phyloP scores from a whole-genome alignment of 1,140 invertebrate species.

The Drosophila eugracilis region DNA sequence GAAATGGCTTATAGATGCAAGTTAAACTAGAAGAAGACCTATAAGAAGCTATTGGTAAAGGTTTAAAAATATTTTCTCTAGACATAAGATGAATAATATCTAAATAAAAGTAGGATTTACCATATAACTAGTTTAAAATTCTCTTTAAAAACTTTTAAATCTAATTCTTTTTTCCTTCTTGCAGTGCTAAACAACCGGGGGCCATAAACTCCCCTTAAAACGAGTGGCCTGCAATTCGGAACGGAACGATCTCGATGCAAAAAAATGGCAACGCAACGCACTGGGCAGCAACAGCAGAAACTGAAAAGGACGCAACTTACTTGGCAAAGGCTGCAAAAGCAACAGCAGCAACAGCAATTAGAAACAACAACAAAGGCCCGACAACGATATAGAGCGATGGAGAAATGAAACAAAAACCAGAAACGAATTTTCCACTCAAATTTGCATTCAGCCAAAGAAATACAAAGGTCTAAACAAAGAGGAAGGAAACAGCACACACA shows the following conservation, averaged over 20 bases:
- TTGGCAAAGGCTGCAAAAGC: constrained; percentile 26
- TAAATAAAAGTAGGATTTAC: too few relatives aligned
- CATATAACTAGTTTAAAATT: too few relatives aligned
- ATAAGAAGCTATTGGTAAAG: too few relatives aligned
- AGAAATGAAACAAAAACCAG: constrained; percentile 65
- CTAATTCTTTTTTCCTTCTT: not conserved
- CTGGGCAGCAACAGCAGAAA: constrained; percentile 19
- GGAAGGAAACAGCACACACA: constrained; percentile 33
- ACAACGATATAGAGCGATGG: constrained; percentile 52
- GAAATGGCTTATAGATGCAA: too few relatives aligned
- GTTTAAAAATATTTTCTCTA: not conserved
- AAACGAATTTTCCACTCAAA: constrained; percentile 59
- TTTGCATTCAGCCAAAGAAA: constrained; percentile 51
- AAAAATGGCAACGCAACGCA: constrained; percentile 57
- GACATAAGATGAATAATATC: too few relatives aligned
- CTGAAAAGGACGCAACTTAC: constrained; percentile 23
- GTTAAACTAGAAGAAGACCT: too few relatives aligned
- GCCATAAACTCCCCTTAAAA: constrained; percentile 8
- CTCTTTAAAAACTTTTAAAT: not conserved
- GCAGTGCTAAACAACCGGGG: constrained; percentile 44
- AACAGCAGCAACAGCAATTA: constrained; percentile 39
- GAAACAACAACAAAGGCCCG: constrained; percentile 38
- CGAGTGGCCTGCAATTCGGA: constrained; percentile 36
- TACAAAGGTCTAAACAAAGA: constrained; percentile 54
- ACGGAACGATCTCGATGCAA: constrained; percentile 32